Conservation (phyloP, 2,888 invertebrate genomes). For the Eucriotettix oculatus region DNA sequence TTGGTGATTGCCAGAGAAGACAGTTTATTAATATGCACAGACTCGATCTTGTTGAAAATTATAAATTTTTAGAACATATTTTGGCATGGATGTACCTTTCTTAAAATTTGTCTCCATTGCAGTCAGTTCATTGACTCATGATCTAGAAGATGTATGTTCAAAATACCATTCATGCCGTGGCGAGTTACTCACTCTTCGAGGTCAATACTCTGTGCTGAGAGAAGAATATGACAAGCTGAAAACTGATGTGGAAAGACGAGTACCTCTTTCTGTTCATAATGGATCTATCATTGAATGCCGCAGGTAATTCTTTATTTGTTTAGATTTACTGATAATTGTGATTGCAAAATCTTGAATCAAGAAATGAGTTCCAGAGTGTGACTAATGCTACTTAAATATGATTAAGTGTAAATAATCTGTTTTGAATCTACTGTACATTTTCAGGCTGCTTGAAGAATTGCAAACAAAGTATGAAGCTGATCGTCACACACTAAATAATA, state of each 20-base stretch:
- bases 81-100: no score
- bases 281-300: conserved; percentile 57
- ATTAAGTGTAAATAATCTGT: neutral
- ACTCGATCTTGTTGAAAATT: no score
- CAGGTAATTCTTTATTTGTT: conserved; percentile 24
- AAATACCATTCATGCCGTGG: conserved; percentile 35
- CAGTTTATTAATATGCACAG: no score
- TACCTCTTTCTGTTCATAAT: conserved; percentile 47
- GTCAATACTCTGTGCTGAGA: conserved; percentile 37
- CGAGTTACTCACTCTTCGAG: conserved; percentile 39
- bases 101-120: neutral
- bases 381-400: no score
- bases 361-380: no score
- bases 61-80: no score
- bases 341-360: neutral
- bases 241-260: conserved; percentile 33
- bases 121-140: neutral
- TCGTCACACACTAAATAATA: conserved; percentile 37
- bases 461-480: conserved; percentile 56
- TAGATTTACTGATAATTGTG: neutral
- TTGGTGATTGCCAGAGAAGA: no score
- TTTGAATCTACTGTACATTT: conserved; percentile 12
- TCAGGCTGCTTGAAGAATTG: conserved; percentile 53
- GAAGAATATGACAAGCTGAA: conserved; percentile 34
- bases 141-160: neutral